Evolutionary conservation across 2,888 invertebrate species (phyloP).

Genomic region (Synanthedon andrenaeformis): DNA sequence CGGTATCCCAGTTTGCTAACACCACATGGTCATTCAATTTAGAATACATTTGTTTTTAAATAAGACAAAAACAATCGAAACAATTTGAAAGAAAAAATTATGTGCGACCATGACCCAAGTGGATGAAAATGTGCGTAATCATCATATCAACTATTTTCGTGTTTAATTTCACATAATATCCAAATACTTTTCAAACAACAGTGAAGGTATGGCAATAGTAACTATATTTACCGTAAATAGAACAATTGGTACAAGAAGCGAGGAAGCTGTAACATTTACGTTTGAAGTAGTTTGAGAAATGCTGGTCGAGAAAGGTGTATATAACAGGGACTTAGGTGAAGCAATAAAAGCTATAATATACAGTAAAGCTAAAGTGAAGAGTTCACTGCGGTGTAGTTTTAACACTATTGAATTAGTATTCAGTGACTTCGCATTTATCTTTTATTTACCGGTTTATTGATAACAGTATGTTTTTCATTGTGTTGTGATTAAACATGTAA

Average conservation of each 20-base stretch:
- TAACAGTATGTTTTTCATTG: too few species aligned
- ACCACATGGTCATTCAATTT: conserved; percentile 63
- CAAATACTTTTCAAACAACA: too few species aligned
- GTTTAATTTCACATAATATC: too few species aligned
- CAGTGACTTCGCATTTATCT: too few species aligned
- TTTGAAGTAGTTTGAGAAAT: too few species aligned
- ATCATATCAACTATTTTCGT: too few species aligned
- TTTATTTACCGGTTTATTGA: too few species aligned
- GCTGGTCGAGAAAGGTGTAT: too few species aligned
- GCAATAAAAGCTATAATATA: conserved; percentile 44
- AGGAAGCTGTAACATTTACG: too few species aligned
- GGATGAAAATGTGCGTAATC: conserved; percentile 12
- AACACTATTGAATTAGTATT: background rate
- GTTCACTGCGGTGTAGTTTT: conserved; percentile 35
- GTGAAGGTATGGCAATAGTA: too few species aligned
- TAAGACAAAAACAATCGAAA: conserved; percentile 27
- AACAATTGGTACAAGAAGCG: background rate
- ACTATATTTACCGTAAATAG: background rate
- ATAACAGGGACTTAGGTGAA: conserved; percentile 23
- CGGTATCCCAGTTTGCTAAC: conserved; percentile 70
- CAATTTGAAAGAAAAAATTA: conserved; percentile 20
- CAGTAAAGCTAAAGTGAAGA: conserved; percentile 45
- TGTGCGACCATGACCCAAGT: conserved; percentile 39
- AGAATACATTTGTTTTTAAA: conserved; percentile 29
- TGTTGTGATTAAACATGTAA: conserved; percentile 8